Evolutionary conservation across 2,888 invertebrate genomes (phyloP), one percentile per base, ranked within the genome.

Genomic region (Agrotis ipsilon): DNA sequence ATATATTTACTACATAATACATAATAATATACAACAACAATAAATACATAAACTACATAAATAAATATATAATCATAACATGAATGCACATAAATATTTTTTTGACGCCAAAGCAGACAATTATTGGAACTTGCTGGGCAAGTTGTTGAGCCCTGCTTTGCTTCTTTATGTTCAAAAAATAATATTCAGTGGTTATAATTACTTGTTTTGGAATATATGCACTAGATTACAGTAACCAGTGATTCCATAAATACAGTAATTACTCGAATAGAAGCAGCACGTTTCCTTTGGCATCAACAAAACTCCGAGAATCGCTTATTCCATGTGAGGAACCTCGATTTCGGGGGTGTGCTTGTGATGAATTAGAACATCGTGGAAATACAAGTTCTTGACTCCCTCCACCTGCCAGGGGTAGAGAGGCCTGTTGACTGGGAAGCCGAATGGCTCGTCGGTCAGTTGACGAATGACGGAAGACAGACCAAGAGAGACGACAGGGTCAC

Each of bases 401-500:
- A 92, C 74, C 79, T 92, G 91, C 91, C 91, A 94, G 75, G 83
- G 75, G 65, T 93, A 87, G 64, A 97, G 89, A 0, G 96, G 96
- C 79, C 97, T 94, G 90, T 97, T 95, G 76, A 97, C 87, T 11
- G 97, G 97, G 92, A 93, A 97, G 64, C 96, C 96, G 32, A 96
- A 89, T 18, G 97, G 96, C 60, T 94, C 93, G 81, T 93, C 93
- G 72, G 96, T 96, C 21, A 96, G 84, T 63, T 91, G 92, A 57
- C 96, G 91, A 71, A 94, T 92, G 3, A 96, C 94, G 24, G 93
- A 90, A 6, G 94, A 96, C 45, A 96, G 85, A 32, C 96, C 96
- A 72, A 96, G 95, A 61, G 97, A 95, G 65, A 96, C 74, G 61
- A 94, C 86, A 19, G 96, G 94, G 78, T 97, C 96, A 84, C 93